Evolutionary conservation across 2,888 invertebrate genomes (phyloP).

Genomic region (Scrobipalpa atriplicella): DNA sequence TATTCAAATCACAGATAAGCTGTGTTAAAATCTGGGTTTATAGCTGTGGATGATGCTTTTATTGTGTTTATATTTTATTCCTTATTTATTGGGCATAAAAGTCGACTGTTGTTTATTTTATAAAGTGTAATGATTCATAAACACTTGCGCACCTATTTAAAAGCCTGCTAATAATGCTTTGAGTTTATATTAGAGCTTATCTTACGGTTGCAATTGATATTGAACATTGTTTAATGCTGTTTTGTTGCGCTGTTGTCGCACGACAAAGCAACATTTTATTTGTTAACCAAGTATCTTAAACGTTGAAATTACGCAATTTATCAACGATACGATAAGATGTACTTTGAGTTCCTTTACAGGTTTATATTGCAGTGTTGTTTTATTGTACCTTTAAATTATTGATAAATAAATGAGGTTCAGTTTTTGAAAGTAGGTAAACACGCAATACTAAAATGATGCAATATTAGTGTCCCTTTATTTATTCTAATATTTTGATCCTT

Average conservation of each 20-base stretch:
- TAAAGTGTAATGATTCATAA: conserved; percentile 71
- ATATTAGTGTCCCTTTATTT: not conserved
- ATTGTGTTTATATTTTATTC: conserved; percentile 38
- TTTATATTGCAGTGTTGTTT: conserved; percentile 32
- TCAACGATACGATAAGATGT: conserved; percentile 52
- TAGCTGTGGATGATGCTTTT: conserved; percentile 33
- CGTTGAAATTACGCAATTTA: conserved; percentile 72
- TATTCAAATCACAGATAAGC: conserved; percentile 34
- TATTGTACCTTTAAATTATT: conserved; percentile 25
- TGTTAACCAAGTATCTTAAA: conserved; percentile 69
- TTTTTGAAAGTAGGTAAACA: conserved; percentile 4
- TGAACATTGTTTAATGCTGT: conserved; percentile 55
- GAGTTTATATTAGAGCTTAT: conserved; percentile 75
- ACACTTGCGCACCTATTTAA: conserved; percentile 70
- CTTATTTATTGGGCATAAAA: conserved; percentile 38
- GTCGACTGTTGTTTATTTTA: conserved; percentile 45
- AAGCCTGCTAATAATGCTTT: conserved; percentile 65
- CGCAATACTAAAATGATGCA: not conserved
- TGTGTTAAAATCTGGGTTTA: conserved; percentile 32
- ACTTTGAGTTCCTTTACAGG: conserved; percentile 61
- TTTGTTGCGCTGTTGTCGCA: conserved; percentile 63
- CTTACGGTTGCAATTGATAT: conserved; percentile 74
- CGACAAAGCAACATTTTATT: conserved; percentile 73
- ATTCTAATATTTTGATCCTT: not conserved
- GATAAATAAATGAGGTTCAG: conserved; percentile 18